phyloP scores from a whole-genome alignment of 2,113 vertebrate genomes.

The Eretmochelys imbricata region DNA sequence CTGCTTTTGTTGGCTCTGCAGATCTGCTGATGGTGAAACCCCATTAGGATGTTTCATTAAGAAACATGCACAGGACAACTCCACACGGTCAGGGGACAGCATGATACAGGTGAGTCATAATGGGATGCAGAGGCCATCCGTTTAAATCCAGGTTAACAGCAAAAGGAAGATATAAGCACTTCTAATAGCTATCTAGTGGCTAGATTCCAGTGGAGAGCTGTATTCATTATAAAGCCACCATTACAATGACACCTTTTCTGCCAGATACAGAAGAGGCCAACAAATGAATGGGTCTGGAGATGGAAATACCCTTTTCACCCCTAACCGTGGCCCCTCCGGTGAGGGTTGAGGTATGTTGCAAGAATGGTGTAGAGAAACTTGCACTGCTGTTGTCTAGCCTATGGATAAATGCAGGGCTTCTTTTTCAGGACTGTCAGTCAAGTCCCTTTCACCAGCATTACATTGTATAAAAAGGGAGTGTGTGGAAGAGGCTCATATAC shows the following conservation, averaged over 20 bases:
- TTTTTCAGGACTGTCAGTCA: fast-evolving
- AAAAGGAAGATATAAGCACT: background rate
- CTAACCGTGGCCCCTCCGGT: fast-evolving
- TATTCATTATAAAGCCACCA: fast-evolving
- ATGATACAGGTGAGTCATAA: background rate
- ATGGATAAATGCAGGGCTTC: background rate
- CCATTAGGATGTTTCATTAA: background rate
- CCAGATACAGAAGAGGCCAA: background rate
- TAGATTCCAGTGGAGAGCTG: background rate
- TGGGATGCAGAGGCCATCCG: background rate
- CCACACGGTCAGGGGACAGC: background rate
- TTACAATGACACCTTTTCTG: background rate
- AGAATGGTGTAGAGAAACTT: fast-evolving
- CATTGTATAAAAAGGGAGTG: background rate
- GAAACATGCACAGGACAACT: background rate
- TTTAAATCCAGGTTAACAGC: background rate
- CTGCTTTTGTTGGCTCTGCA: background rate
- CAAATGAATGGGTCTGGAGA: background rate
- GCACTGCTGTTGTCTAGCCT: background rate
- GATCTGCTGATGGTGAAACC: background rate
- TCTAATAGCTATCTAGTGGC: fast-evolving
- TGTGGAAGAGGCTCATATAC: background rate
- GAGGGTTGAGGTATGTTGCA: background rate
- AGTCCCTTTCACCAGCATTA: background rate
- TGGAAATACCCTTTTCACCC: background rate